Base-by-base conservation (phyloP, 2,888 invertebrate genomes). In the Diabrotica balteata region DNA sequence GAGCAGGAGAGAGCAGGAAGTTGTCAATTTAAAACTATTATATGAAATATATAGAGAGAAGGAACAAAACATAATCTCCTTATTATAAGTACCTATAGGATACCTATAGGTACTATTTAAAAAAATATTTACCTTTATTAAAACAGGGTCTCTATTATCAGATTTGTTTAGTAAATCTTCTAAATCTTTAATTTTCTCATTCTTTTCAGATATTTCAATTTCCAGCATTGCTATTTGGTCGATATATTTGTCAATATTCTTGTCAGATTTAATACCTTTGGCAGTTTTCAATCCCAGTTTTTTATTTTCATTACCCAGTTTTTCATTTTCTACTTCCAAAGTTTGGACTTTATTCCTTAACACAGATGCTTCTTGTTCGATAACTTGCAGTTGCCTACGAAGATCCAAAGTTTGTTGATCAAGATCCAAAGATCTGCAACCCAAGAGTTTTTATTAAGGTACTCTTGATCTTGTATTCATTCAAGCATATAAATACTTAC, bases 271-370 rank as follows among this genome's bases (percentile, higher is more conserved):
- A 59, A 86, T 77, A 11, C 85, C 82, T 84, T 89, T 87, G 66
- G 87, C 80, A 74, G 86, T 86, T 81, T 87, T 87, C 63, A 91
- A 81, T 81, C 90, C 89, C 75, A 93, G 80, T 70, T 89, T 88
- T 77, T 91, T 92, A 78, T 93, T 93, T 83, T 94, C 93, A 57
- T 88, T 86, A 67, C 86, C 85, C 60, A 94, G 80, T 82, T 90
- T 91, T 73, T 94, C 93, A 79, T 93, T 93, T 79, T 94, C 93
- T 47, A 84, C 84, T 84, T 94, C 93, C 42, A 94, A 82, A 46
- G 86, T 87, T 78, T 90, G 89, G 17, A 90, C 88, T 83, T 91
- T 93, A 44, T 87, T 86, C 72, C 92, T 86, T 60, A 93, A 84
- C 59, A 91, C 88, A 62, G 86, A 86, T 4, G 91, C 90, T 84